These are phyloP conservation scores for Turritopsis dohrnii DNA, from an alignment of 30 jellyfish, hydroid and myxozoan genomes.

Conservation along the genomic window DNA sequence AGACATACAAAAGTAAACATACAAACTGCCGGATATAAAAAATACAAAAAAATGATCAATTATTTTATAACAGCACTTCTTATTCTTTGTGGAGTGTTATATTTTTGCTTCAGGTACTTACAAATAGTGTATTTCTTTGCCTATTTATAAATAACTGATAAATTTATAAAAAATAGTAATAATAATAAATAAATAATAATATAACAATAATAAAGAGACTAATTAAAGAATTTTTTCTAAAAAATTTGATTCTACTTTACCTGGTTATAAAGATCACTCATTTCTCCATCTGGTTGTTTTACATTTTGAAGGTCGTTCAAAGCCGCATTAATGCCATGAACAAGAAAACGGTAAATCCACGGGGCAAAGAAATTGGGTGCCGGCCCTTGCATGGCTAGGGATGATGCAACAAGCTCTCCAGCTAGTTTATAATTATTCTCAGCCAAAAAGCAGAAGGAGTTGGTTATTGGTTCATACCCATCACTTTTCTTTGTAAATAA, in stretches of 20 bases:
- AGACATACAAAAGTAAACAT: background rate
- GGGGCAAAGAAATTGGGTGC: background rate
- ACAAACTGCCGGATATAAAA: too few species aligned
- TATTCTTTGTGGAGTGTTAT: too few species aligned
- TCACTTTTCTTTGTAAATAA: background rate
- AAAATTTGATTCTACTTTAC: background rate
- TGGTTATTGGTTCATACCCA: constrained; percentile 6
- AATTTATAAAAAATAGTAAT: background rate
- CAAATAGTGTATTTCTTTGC: too few species aligned
- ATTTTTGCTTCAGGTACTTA: too few species aligned
- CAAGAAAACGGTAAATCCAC: background rate
- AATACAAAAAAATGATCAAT: too few species aligned
- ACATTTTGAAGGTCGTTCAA: background rate
- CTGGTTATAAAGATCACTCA: constrained; percentile 6
- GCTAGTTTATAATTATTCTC: background rate
- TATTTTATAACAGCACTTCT: too few species aligned
- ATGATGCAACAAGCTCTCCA: background rate
- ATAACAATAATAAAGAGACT: background rate
- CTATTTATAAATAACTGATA: too few species aligned
- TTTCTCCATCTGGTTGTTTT: background rate
- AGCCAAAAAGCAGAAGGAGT: background rate
- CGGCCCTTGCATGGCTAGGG: background rate
- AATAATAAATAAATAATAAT: too few species aligned
- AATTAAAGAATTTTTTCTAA: background rate
- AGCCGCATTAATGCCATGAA: background rate